phyloP scores from a whole-genome alignment of 2,797 vertebrate genomes.

The Hemibagrus guttatus region DNA sequence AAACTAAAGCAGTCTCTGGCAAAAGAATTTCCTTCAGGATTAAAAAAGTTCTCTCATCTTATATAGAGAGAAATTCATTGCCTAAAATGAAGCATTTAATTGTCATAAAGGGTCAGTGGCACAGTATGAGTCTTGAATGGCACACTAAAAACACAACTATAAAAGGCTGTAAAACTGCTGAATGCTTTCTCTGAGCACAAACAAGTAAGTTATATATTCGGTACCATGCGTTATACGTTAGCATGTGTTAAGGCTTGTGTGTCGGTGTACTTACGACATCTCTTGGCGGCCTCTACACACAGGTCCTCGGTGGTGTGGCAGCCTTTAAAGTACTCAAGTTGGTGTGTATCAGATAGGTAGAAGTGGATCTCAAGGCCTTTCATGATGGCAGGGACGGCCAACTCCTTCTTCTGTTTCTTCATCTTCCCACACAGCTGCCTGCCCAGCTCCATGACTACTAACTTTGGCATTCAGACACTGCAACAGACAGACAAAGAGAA shows the following conservation, averaged over 20 bases:
- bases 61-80: neutral
- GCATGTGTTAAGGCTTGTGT: neutral
- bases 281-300: slow-evolving; percentile 86
- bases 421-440: slow-evolving; percentile 98
- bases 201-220: neutral
- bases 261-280: slow-evolving; percentile 79
- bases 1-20: too few relatives aligned
- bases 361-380: slow-evolving; percentile 87
- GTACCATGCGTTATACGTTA: neutral
- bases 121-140: neutral
- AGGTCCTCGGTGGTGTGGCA: slow-evolving; percentile 85
- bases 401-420: slow-evolving; percentile 83
- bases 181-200: neutral
- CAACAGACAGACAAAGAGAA: slow-evolving; percentile 16
- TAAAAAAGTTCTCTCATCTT: too few relatives aligned
- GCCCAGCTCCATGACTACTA: slow-evolving; percentile 82
- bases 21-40: too few relatives aligned
- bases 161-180: neutral
- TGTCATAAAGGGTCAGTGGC: too few relatives aligned
- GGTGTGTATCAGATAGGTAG: slow-evolving; percentile 77
- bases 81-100: neutral
- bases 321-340: slow-evolving; percentile 77
- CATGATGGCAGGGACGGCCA: slow-evolving; percentile 67
- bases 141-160: neutral
- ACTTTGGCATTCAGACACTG: slow-evolving; percentile 86